Evolutionary conservation across 1,140 invertebrate species (phyloP).

Genomic region (Sesamia nonagrioides): DNA sequence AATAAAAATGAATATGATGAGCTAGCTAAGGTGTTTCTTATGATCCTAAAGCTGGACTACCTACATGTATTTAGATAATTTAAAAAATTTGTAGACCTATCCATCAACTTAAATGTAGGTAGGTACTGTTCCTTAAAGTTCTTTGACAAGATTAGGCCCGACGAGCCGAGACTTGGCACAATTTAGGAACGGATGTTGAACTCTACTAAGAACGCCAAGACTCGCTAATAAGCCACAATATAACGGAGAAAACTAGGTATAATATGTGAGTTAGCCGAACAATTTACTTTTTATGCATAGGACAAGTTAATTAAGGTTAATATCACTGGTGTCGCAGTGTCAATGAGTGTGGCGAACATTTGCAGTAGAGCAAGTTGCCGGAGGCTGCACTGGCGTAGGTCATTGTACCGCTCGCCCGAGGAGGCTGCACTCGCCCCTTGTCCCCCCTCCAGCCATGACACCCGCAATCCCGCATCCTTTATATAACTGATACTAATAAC

Average conservation of each 20-base stretch:
- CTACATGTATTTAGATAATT: not conserved
- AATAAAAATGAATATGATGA: too few relatives aligned
- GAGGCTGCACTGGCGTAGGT: conserved; percentile 76
- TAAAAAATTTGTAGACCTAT: too few relatives aligned
- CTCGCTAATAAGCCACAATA: conserved; percentile 12
- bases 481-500: conserved; percentile 45
- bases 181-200: not conserved
- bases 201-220: not conserved
- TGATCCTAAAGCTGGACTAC: not conserved
- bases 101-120: too few relatives aligned
- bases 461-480: conserved; percentile 64
- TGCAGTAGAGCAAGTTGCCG: conserved; percentile 54
- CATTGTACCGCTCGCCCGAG: conserved; percentile 75
- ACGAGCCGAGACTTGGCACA: not conserved
- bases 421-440: conserved; percentile 72
- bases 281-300: conserved; percentile 32
- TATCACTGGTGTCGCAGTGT: conserved; percentile 56
- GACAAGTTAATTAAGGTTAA: conserved; percentile 56
- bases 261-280: conserved; percentile 22
- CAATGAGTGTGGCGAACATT: conserved; percentile 68
- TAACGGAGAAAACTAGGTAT: conserved; percentile 32
- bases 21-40: too few relatives aligned
- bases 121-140: not conserved
- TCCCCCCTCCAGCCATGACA: conserved; percentile 55
- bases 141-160: not conserved